Evolutionary conservation across 35 echinoderm and acorn worm genomes (phyloP), one percentile per base, ranked within the genome.

Genomic region (Lytechinus pictus): DNA sequence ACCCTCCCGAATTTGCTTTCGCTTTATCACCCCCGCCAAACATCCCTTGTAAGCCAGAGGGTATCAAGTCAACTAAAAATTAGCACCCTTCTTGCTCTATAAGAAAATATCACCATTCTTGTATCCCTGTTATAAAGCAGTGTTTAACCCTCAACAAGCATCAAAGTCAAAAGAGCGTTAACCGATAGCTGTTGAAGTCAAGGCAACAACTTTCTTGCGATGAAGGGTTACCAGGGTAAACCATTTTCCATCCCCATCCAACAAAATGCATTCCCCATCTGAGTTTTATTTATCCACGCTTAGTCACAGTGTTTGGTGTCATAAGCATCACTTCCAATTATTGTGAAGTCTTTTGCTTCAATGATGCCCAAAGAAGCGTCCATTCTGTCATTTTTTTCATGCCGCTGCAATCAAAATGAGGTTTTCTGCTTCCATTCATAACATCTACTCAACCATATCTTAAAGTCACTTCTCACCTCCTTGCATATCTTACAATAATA

Each of bases 281-380:
- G 66, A 16, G 19, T 16, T 16, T n/a, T 79, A 24, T 16, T n/a
- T 79, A 24, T 79, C 19, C 66, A 79, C 21, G 66, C 66, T 79
- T 79, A 19, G 6, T n/a, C 66, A 79, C 21, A 8, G 66, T 79
- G 16, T 24, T 79, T 79, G 66, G 66, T 79, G 66, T 79, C 66
- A n/a, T 79, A 79, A 79, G 66, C 66, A 79, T 79, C 66, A 16
- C 66, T 79, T 79, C 66, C 66, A 79, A 79, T 79, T 79, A 44
- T 44, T 44, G 33, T 44, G 33, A 79, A 79, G 66, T 24, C 66
- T 27, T 5, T 5, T 24, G 66, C 66, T 79, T 79, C 66, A 79
- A 16, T 24, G 66, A 79, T 24, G 66, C 19, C 66, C 14, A 24
- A 79, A 79, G 66, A 79, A 19, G 66, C 66, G 66, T 79, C 66